Conservation (phyloP, 1,140 invertebrate species). For the Trichoplusia ni region DNA sequence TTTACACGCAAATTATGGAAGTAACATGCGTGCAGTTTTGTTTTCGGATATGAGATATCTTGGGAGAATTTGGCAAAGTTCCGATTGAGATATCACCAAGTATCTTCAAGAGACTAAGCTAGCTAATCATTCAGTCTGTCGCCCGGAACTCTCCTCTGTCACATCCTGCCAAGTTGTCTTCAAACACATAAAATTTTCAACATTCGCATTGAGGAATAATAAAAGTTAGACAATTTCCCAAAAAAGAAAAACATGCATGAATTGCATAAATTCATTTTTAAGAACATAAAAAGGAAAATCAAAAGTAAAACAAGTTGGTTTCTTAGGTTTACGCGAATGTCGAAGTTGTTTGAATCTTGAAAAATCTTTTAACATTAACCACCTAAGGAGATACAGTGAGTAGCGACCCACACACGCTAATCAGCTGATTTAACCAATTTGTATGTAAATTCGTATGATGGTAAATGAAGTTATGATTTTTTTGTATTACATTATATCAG, state of each 20-base stretch:
- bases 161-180: no score
- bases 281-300: no score
- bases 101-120: no score
- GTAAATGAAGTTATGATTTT: slow-evolving; percentile 41
- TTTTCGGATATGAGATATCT: background rate
- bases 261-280: no score
- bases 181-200: no score
- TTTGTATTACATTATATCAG: slow-evolving; percentile 43
- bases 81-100: no score
- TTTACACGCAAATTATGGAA: slow-evolving; percentile 76
- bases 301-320: background rate
- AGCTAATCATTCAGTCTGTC: no score
- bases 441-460: slow-evolving; percentile 52
- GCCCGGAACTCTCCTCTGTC: no score
- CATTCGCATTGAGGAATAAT: no score
- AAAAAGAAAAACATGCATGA: no score
- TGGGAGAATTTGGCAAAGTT: background rate
- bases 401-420: background rate
- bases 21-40: slow-evolving; percentile 44
- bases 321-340: background rate
- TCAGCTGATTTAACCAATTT: background rate
- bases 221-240: no score
- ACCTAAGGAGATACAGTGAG: background rate
- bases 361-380: background rate
- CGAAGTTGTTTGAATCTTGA: background rate